Percentiles rank a stretch among this genome's conserved stretches.
Evolutionary conservation across 2,113 vertebrate species (phyloP).

Genomic region (Rhea americana): DNA sequence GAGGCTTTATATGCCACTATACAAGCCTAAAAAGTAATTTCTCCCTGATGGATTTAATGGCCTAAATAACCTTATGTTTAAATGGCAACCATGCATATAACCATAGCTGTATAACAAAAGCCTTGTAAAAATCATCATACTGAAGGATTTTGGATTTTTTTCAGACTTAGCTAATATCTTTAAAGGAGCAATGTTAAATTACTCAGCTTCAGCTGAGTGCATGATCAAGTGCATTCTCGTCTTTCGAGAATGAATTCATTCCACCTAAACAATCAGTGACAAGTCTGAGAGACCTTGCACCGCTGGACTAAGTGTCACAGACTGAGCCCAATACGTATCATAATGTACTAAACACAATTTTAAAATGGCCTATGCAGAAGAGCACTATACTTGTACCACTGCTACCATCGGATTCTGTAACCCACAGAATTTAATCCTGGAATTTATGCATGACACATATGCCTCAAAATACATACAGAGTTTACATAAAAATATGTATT

Average conservation of each 20-base stretch:
- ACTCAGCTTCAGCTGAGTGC: slow-evolving; percentile 29
- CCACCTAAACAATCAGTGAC: background rate
- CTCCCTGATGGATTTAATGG: background rate
- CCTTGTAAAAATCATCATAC: background rate
- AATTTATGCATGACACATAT: slow-evolving; percentile 28
- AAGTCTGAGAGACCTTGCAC: background rate
- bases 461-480: slow-evolving; percentile 37
- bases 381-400: slow-evolving; percentile 19
- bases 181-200: slow-evolving; percentile 17
- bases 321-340: slow-evolving; percentile 15
- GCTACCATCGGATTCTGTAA: slow-evolving; percentile 49
- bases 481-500: slow-evolving; percentile 43
- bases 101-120: background rate
- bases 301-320: background rate
- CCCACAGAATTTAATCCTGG: slow-evolving; percentile 48
- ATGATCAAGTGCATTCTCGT: background rate
- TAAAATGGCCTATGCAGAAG: slow-evolving; percentile 54
- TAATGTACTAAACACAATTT: slow-evolving; percentile 36
- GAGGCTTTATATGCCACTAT: background rate
- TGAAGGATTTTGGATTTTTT: slow-evolving; percentile 24
- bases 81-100: background rate
- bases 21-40: slow-evolving; percentile 11
- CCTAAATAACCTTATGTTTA: background rate
- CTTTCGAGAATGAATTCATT: slow-evolving; percentile 10
- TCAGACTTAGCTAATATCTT: slow-evolving; percentile 36